phyloP scores from a whole-genome alignment of 2,113 vertebrate species.

The Oenanthe melanoleuca region DNA sequence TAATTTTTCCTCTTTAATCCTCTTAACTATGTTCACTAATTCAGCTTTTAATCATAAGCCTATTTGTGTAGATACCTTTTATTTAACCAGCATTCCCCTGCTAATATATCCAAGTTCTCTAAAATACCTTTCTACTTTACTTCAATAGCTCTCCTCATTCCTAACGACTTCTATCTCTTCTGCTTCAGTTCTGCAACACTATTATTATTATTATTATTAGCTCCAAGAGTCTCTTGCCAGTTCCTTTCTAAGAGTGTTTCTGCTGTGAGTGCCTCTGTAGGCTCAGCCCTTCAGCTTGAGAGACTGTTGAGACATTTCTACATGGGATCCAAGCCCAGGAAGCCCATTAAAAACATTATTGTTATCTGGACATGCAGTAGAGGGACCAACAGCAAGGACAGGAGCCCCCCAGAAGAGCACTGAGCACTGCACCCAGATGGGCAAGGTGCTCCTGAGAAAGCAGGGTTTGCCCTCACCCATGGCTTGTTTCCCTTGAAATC shows the following conservation, averaged over 20 bases:
- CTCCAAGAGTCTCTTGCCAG: neutral
- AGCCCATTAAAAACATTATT: neutral
- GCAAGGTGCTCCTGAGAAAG: neutral
- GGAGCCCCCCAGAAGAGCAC: neutral
- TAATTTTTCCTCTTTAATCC: conserved; percentile 30
- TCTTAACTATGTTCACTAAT: conserved; percentile 41
- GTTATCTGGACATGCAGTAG: neutral
- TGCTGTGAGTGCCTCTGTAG: neutral
- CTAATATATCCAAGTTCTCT: conserved; percentile 6
- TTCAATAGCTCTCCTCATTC: conserved; percentile 8
- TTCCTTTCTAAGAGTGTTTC: neutral
- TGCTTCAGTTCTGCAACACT: neutral
- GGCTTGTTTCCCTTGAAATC: neutral
- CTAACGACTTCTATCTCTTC: conserved; percentile 25
- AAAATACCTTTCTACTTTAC: conserved; percentile 2
- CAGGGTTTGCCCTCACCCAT: neutral
- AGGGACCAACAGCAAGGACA: accelerated
- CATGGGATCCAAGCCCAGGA: neutral
- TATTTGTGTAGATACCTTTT: conserved; percentile 3
- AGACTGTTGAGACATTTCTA: neutral
- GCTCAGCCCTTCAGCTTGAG: neutral
- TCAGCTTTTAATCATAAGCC: conserved; percentile 19
- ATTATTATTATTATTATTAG: neutral
- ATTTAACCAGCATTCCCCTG: neutral
- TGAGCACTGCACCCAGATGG: accelerated